Evolutionary conservation across 2,888 invertebrate genomes (phyloP), one percentile per base, ranked within the genome.

Genomic region (Melipona bicolor): DNA sequence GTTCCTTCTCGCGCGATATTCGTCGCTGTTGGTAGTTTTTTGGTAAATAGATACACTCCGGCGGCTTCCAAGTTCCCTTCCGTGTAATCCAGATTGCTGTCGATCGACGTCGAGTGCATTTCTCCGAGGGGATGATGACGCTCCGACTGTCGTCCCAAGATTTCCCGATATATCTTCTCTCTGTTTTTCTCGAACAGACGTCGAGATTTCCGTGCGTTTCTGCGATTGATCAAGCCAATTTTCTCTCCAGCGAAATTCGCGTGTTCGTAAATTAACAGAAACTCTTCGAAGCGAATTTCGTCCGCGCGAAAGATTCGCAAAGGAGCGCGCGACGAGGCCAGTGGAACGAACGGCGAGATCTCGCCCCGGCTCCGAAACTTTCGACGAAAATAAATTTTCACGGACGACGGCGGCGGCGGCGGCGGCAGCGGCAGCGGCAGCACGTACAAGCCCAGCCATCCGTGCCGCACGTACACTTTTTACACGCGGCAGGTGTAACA

Each of bases 341-440:
- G 43, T 43, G 43, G 43, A 43, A 43, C 43, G 43, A 43, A 43
- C 43, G 43, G 9, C 43, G 43, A 43, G 9, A 43, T 43, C 43
- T 43, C 43, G 9, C 11, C 11, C 9, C 5, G 6, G 56, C 15
- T 43, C n/a, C 56, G 56, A 59, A 59, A 59, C 56, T n/a, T 59
- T 59, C 56, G 2, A 32, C 17, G 59, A 75, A 61, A 71, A 74
- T 61, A 67, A 71, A 75, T 80, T 76, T 62, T 27, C 61, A 62
- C 56, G 68, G 50, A 11, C 27, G 5, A 9, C 36, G 36, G 9
- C 36, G 9, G 9, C 36, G 32, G 32, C 32, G 4, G n/a, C 1
- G n/a, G n/a, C n/a, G n/a, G n/a, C n/a, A n/a, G 9, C 36, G 9
- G 9, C 36, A 4, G 32, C 32, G 4, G 56, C 15, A 13, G 19